A percentile compares a stretch with the other conserved stretches of the same genome.
Evolutionary conservation across 2,113 vertebrate genomes (phyloP).

Genomic region (Panthera uncia): DNA sequence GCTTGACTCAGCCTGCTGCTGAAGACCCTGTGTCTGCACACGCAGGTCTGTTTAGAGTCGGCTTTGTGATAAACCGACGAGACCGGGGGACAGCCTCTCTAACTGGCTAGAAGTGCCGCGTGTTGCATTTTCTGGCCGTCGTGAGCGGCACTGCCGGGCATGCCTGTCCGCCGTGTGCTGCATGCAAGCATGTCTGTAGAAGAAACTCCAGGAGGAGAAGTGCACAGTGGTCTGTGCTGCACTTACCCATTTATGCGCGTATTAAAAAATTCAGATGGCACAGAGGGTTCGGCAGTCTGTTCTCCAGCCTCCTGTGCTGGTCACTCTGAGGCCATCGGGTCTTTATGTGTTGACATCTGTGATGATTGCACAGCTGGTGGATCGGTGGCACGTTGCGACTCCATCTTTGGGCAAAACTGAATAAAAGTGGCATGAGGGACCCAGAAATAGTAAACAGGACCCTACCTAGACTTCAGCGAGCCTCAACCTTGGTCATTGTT

Average conservation of each 20-base stretch:
- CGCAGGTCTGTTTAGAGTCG: neutral
- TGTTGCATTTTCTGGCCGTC: neutral
- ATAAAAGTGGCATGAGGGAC: neutral
- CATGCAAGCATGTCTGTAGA: rapidly evolving
- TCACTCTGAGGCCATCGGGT: neutral
- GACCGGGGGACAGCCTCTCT: rapidly evolving
- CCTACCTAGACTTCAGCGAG: no score
- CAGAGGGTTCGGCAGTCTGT: neutral
- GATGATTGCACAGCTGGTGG: neutral
- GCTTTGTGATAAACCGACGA: no score
- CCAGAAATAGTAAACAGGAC: neutral
- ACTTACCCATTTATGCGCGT: neutral
- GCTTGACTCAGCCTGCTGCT: neutral
- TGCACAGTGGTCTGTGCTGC: no score
- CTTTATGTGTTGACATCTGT: neutral
- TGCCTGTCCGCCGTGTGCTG: rapidly evolving
- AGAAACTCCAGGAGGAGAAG: no score
- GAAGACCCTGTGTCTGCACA: neutral
- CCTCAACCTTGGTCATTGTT: neutral
- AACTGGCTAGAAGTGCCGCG: rapidly evolving
- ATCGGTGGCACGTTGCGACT: rapidly evolving
- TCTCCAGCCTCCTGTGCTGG: neutral
- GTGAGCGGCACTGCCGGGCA: rapidly evolving
- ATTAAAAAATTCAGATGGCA: neutral
- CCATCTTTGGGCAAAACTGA: neutral